These are phyloP conservation scores for Pavo muticus DNA, from an alignment of 2,113 vertebrate genomes.

Conservation along the genomic window DNA sequence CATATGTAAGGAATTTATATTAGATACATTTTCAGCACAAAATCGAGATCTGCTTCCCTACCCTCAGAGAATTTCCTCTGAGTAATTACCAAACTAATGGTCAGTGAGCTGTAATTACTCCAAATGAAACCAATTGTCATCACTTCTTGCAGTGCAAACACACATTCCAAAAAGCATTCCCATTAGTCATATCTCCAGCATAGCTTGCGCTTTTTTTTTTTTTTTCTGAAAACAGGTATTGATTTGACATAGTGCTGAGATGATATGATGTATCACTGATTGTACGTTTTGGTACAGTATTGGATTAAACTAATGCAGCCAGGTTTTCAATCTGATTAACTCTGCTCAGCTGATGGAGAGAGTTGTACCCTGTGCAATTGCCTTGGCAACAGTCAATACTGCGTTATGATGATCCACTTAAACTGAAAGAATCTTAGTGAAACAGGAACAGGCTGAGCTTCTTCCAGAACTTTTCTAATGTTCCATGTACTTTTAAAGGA, in stretches of 20 bases:
- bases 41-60: neutral
- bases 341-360: slow-evolving; percentile 31
- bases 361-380: slow-evolving; percentile 28
- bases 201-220: slow-evolving; percentile 3
- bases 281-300: slow-evolving; percentile 37
- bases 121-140: slow-evolving; percentile 42
- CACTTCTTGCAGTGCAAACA: neutral
- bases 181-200: slow-evolving; percentile 30
- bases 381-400: slow-evolving; percentile 34
- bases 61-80: slow-evolving; percentile 2
- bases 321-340: slow-evolving; percentile 61
- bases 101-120: slow-evolving; percentile 45
- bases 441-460: slow-evolving; percentile 5
- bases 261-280: slow-evolving; percentile 51
- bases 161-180: neutral
- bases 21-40: neutral
- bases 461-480: neutral
- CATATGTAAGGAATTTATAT: neutral
- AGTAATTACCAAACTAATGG: slow-evolving; percentile 31
- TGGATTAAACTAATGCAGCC: slow-evolving; percentile 60
- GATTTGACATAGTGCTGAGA: slow-evolving; percentile 62
- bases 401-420: slow-evolving; percentile 52
- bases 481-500: neutral
- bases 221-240: slow-evolving; percentile 53
- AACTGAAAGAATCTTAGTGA: slow-evolving; percentile 15